Conservation (phyloP, 1,140 invertebrate genomes). For the Cyphomyrmex costatus region DNA sequence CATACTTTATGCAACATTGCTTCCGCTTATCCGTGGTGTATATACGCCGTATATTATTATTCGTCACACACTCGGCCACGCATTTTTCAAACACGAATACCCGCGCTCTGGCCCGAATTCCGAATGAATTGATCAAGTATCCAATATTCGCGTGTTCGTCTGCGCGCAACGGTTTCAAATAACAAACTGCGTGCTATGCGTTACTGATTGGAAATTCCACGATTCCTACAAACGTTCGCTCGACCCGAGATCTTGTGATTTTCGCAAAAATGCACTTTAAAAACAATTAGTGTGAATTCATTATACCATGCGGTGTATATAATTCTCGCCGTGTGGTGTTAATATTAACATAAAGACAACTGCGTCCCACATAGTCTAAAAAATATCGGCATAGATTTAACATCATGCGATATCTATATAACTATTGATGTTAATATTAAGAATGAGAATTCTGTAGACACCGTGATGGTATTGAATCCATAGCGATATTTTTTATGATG, state of each 20-base stretch:
- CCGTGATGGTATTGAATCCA: too few relatives aligned
- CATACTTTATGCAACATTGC: background rate
- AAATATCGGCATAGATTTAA: too few relatives aligned
- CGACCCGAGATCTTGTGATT: conserved; percentile 19
- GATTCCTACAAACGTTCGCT: background rate
- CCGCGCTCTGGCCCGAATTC: conserved; percentile 9
- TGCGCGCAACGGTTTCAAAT: background rate
- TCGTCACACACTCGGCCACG: background rate
- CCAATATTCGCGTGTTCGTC: conserved; percentile 5
- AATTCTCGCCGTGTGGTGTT: too few relatives aligned
- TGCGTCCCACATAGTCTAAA: too few relatives aligned
- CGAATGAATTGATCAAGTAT: conserved; percentile 5
- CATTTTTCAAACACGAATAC: background rate
- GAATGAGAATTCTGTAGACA: too few relatives aligned
- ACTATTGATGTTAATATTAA: too few relatives aligned
- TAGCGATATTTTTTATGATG: background rate
- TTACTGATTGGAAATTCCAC: conserved; percentile 38
- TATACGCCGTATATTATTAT: background rate
- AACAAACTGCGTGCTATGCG: background rate
- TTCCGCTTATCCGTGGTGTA: background rate
- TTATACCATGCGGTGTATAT: too few relatives aligned
- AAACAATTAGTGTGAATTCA: too few relatives aligned
- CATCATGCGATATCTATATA: too few relatives aligned
- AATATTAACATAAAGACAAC: too few relatives aligned
- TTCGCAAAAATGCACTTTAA: background rate